Evolutionary conservation across 1,140 invertebrate species (phyloP), one percentile per base, ranked within the genome.

Genomic region (Calliopsis andreniformis): DNA sequence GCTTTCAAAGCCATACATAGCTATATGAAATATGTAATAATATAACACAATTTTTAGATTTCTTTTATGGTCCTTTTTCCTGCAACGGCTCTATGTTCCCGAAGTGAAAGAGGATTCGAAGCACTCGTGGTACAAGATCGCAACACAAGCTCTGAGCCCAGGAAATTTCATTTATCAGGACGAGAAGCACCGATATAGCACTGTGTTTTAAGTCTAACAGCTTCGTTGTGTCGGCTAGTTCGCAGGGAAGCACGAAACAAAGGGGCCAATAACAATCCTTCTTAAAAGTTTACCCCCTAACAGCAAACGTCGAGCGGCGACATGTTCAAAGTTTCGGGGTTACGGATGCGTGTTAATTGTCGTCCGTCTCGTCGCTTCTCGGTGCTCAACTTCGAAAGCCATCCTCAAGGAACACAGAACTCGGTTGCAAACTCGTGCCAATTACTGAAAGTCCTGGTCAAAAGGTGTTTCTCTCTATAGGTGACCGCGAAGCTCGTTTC

Each of bases 371-470:
- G 53, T n/a, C 32, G 64, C 20, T 51, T 16, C 42, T 39, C 39
- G 61, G 32, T 42, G 12, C 35, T 61, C 66, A 51, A 69, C 66
- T 69, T 53, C 55, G 43, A 10, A 59, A 43, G 55, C 56, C 35
- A 23, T 76, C 25, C 45, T 61, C 30, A 76, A 76, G 55, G 73
- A 69, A 43, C 73, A 59, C 35, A 55, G 61, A 69, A 49, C 64
- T 68, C 72, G 66, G 25, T 66, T 58, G 73, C 66, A 69, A 76
- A 76, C 73, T 76, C 66, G n/a, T 43, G 43, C 66, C 73, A 76
- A 76, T 76, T 76, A 76, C 73, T 43, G 25, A 76, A 76, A 76
- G 64, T 76, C 73, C 28, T 23, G 66, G 73, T 76, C 73, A 76
- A 76, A 76, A 76, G 73, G 64, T 47, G 73, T 69, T 61, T 68